phyloP scores from a whole-genome alignment of 2,888 invertebrate species.

The Prenolepis imparis region DNA sequence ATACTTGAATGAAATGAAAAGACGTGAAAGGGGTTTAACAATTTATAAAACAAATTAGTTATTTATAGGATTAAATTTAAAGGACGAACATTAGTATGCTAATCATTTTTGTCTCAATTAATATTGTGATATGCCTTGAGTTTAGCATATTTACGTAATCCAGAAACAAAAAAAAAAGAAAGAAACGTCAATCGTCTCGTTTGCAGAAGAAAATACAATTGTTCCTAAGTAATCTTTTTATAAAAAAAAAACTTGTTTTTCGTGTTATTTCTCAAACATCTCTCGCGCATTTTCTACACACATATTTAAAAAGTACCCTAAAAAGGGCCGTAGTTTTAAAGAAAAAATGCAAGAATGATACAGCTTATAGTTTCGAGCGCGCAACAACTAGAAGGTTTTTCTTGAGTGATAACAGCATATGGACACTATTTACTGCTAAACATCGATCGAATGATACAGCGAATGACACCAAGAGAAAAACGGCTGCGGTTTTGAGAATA shows the following conservation, averaged over 20 bases:
- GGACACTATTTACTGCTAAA: slow-evolving; percentile 44
- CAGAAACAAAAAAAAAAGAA: background rate
- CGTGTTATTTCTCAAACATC: slow-evolving; percentile 37
- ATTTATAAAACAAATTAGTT: slow-evolving; percentile 6
- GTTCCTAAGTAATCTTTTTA: slow-evolving; percentile 10
- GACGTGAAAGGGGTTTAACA: background rate
- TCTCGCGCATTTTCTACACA: slow-evolving; percentile 43
- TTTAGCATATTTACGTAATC: background rate
- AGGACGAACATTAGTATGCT: background rate
- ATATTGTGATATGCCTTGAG: slow-evolving; percentile 23
- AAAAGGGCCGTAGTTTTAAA: slow-evolving; percentile 10
- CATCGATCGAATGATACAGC: slow-evolving; percentile 51
- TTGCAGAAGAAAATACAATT: background rate
- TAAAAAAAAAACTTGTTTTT: background rate
- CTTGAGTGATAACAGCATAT: slow-evolving; percentile 45
- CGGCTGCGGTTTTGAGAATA: slow-evolving; percentile 8
- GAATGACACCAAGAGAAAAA: slow-evolving; percentile 36
- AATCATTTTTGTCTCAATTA: background rate
- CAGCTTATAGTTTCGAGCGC: slow-evolving; percentile 32
- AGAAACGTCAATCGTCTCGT: background rate
- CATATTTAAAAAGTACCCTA: slow-evolving; percentile 29
- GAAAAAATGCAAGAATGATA: slow-evolving; percentile 31
- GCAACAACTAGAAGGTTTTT: slow-evolving; percentile 34
- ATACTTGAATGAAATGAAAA: background rate
- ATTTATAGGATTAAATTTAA: background rate